A percentile compares a stretch with the other conserved stretches of the same genome.
Evolutionary conservation across 2,797 vertebrate genomes (phyloP).

Genomic region (Botia kubotai): DNA sequence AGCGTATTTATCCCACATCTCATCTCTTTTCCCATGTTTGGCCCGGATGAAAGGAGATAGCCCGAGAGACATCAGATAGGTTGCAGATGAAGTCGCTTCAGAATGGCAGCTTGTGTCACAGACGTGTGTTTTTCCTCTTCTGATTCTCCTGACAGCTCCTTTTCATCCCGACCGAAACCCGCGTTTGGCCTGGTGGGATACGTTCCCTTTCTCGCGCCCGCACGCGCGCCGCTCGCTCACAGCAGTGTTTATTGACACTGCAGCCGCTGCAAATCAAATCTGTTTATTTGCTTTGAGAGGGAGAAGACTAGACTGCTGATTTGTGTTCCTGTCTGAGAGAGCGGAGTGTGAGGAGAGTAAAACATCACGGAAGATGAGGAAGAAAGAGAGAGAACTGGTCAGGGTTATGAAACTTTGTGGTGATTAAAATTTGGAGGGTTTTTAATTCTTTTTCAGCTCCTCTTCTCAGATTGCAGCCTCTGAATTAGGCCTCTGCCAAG

Average conservation of each 20-base stretch:
- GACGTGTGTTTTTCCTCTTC: conserved; percentile 71
- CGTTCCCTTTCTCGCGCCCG: conserved; percentile 70
- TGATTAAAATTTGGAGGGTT: conserved; percentile 28
- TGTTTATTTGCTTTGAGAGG: conserved; percentile 79
- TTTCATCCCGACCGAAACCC: conserved; percentile 79
- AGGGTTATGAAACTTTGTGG: conserved; percentile 12
- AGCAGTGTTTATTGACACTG: conserved; percentile 72
- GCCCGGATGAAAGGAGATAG: conserved; percentile 48
- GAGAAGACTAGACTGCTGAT: conserved; percentile 73
- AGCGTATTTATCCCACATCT: conserved; percentile 37
- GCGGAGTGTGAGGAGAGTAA: conserved; percentile 50
- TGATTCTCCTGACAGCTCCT: conserved; percentile 81
- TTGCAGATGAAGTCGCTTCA: conserved; percentile 51
- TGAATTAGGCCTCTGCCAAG: conserved; percentile 68
- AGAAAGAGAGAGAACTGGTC: conserved; percentile 17
- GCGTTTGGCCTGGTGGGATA: conserved; percentile 78
- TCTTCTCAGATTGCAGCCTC: conserved; percentile 60
- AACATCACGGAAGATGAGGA: conserved; percentile 13
- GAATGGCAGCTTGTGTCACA: conserved; percentile 64
- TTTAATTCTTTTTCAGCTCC: conserved; percentile 47
- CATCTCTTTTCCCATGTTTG: conserved; percentile 43
- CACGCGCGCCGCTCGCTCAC: conserved; percentile 48
- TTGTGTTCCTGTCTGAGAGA: conserved; percentile 65
- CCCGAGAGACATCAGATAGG: conserved; percentile 31
- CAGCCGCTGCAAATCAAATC: conserved; percentile 76